These are phyloP conservation scores for Andrena flavipes DNA, from an alignment of 2,888 invertebrate genomes.

Conservation along the genomic window DNA sequence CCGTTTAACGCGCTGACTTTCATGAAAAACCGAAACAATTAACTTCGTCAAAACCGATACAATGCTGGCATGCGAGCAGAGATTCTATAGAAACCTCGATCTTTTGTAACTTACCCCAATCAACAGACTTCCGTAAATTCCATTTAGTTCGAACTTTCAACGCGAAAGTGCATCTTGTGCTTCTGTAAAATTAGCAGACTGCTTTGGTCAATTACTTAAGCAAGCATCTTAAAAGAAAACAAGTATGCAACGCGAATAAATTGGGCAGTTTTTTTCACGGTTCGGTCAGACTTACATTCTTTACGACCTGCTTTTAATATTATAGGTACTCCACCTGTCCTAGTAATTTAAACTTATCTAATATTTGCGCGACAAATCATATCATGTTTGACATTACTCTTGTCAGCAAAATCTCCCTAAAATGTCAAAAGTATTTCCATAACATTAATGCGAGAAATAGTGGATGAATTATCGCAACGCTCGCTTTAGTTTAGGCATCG, in stretches of 20 bases:
- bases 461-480: too few relatives aligned
- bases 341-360: too few relatives aligned
- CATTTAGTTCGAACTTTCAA: not conserved
- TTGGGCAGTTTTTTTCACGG: too few relatives aligned
- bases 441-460: too few relatives aligned
- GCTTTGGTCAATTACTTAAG: not conserved
- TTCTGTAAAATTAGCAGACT: not conserved
- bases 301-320: not conserved
- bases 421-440: too few relatives aligned
- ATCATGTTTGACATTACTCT: too few relatives aligned
- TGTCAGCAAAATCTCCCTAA: too few relatives aligned
- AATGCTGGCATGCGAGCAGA: not conserved
- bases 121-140: not conserved
- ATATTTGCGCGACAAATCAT: too few relatives aligned
- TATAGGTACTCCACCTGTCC: too few relatives aligned
- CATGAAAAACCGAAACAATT: slow-evolving; percentile 25
- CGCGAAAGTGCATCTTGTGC: not conserved
- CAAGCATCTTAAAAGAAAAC: not conserved
- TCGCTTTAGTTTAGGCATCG: too few relatives aligned
- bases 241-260: too few relatives aligned
- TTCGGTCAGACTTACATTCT: not conserved
- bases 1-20: slow-evolving; percentile 23
- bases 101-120: not conserved
- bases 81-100: not conserved
- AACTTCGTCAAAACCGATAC: slow-evolving; percentile 35